Evolutionary conservation across 2,888 invertebrate species (phyloP).

Genomic region (Mythimna lalbum): DNA sequence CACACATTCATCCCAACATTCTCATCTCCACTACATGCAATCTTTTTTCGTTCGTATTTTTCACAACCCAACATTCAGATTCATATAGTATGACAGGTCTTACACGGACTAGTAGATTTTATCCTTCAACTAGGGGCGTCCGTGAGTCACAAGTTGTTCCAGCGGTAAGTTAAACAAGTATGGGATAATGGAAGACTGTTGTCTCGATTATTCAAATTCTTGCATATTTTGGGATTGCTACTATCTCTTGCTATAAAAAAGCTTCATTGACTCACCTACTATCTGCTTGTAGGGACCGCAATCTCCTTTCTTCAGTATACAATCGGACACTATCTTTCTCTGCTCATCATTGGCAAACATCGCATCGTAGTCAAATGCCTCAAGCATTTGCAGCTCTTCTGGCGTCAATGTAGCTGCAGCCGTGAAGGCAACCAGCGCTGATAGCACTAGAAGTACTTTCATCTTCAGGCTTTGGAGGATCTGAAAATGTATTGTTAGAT

Average conservation of each 20-base stretch:
- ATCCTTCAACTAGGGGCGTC: too few species aligned
- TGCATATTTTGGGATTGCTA: neutral
- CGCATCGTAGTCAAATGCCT: constrained; percentile 61
- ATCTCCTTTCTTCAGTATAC: constrained; percentile 66
- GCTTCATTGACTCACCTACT: constrained; percentile 32
- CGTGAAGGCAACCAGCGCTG: constrained; percentile 34
- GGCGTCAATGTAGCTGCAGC: constrained; percentile 29
- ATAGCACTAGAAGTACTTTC: constrained; percentile 56
- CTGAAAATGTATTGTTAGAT: neutral
- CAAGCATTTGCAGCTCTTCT: constrained; percentile 45
- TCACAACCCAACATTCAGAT: too few species aligned
- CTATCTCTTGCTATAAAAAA: neutral
- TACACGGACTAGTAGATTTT: too few species aligned
- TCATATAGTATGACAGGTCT: too few species aligned
- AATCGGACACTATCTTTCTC: constrained; percentile 65
- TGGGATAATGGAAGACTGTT: too few species aligned
- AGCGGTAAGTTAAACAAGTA: too few species aligned
- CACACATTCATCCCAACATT: too few species aligned
- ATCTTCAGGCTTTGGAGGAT: constrained; percentile 39
- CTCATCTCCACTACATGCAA: too few species aligned
- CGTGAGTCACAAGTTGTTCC: too few species aligned
- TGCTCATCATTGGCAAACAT: constrained; percentile 66
- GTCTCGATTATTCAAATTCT: too few species aligned
- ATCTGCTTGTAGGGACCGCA: constrained; percentile 36
- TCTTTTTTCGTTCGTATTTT: too few species aligned